Conservation (phyloP, 2,113 vertebrate genomes). For the Nothobranchius kuhntae region DNA sequence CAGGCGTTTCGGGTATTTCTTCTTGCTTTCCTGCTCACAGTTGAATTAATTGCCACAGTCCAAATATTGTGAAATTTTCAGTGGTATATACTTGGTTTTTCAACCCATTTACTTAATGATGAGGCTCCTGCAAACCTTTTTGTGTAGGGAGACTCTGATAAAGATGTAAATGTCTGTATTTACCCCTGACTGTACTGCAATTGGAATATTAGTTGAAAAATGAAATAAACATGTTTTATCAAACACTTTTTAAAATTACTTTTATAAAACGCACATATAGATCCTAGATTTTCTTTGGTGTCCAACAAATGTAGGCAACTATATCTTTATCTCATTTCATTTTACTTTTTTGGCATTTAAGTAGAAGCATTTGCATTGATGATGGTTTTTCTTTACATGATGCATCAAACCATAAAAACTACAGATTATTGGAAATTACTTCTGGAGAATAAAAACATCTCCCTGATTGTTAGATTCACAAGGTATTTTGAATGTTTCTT, state of each 20-base stretch:
- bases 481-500: too few species aligned
- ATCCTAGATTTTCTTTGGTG: neutral
- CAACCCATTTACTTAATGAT: constrained; percentile 76
- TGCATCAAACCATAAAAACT: too few species aligned
- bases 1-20: neutral
- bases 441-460: too few species aligned
- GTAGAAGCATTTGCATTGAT: too few species aligned
- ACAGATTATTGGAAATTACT: too few species aligned
- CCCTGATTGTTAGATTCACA: too few species aligned
- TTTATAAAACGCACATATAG: neutral
- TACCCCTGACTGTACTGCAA: constrained; percentile 27
- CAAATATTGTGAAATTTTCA: constrained; percentile 23
- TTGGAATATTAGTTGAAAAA: neutral
- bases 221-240: neutral
- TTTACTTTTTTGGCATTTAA: too few species aligned
- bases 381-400: too few species aligned
- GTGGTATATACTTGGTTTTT: constrained; percentile 35
- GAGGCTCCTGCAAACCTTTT: constrained; percentile 64
- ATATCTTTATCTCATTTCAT: too few species aligned
- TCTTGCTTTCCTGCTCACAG: constrained; percentile 1
- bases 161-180: constrained; percentile 64
- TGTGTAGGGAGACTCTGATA: constrained; percentile 71
- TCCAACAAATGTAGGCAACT: too few species aligned
- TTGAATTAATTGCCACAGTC: neutral
- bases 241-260: too few species aligned